A percentile compares a stretch with the other conserved stretches of the same genome.
Evolutionary conservation across 92 coral and sea anemone genomes (phyloP).

Genomic region (Pocillopora grandis): DNA sequence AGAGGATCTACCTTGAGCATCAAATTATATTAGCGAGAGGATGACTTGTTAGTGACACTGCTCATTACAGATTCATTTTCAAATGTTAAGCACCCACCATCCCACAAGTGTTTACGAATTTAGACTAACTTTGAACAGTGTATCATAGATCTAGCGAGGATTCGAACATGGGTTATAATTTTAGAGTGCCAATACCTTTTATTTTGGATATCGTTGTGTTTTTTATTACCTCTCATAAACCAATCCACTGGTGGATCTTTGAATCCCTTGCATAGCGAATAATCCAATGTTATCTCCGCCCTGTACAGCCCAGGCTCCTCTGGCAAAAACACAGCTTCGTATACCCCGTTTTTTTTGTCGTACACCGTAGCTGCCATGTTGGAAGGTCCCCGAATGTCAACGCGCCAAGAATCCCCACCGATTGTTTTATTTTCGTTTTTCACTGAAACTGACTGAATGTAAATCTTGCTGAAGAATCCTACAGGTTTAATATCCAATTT

Average conservation of each 20-base stretch:
- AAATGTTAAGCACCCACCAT: too few species aligned
- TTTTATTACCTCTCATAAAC: slow-evolving; percentile 68
- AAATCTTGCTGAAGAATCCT: slow-evolving; percentile 50
- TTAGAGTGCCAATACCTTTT: neutral
- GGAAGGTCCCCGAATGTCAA: slow-evolving; percentile 74
- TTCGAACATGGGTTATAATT: neutral
- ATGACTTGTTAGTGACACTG: too few species aligned
- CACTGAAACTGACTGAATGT: slow-evolving; percentile 63
- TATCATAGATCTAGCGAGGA: too few species aligned
- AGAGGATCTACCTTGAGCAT: too few species aligned
- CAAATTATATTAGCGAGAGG: too few species aligned
- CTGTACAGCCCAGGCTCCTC: slow-evolving; percentile 69
- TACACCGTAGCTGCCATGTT: slow-evolving; percentile 70
- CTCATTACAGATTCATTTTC: too few species aligned
- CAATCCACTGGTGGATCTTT: slow-evolving; percentile 86
- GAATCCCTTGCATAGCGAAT: slow-evolving; percentile 69
- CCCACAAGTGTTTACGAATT: too few species aligned
- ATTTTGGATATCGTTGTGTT: neutral
- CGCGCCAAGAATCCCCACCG: slow-evolving; percentile 85
- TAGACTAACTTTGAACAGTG: too few species aligned
- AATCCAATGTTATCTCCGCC: slow-evolving; percentile 68
- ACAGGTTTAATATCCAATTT: slow-evolving; percentile 58
- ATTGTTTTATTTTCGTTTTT: slow-evolving; percentile 43
- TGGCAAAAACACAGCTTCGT: slow-evolving; percentile 71
- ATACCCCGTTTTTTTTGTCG: slow-evolving; percentile 69